These are phyloP conservation scores for Sipha maydis DNA, from an alignment of 2,888 invertebrate species.

Conservation along the genomic window DNA sequence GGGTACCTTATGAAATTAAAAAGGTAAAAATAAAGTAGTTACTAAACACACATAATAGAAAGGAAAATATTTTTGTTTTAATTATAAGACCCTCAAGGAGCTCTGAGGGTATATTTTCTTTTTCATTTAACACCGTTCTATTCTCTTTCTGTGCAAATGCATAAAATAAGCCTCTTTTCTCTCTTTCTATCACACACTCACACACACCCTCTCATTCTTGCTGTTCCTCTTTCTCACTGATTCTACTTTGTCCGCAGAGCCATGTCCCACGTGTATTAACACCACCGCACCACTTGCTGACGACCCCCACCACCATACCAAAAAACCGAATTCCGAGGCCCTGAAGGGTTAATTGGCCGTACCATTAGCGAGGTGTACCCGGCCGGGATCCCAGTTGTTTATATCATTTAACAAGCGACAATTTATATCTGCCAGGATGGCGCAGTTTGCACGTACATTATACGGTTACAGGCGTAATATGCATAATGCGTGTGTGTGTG, in stretches of 20 bases:
- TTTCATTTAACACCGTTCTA: not conserved
- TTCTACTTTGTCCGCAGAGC: conserved; percentile 43
- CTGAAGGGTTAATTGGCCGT: conserved; percentile 62
- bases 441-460: conserved; percentile 47
- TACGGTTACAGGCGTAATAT: not conserved
- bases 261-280: conserved; percentile 56
- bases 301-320: conserved; percentile 8
- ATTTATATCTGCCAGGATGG: conserved; percentile 59
- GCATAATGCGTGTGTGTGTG: not conserved
- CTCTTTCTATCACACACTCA: not conserved
- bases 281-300: conserved; percentile 15
- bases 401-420: conserved; percentile 62
- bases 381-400: conserved; percentile 58
- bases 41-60: not conserved
- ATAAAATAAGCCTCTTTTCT: conserved; percentile 38
- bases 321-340: conserved; percentile 58
- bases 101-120: conserved; percentile 1
- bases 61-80: conserved; percentile 41
- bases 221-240: not conserved
- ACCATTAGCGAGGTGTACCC: conserved; percentile 60
- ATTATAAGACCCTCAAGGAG: conserved; percentile 33
- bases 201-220: not conserved
- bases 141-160: conserved; percentile 16
- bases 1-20: not conserved
- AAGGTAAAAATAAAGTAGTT: not conserved